Evolutionary conservation across 2,797 vertebrate genomes (phyloP), one percentile per base, ranked within the genome.

Genomic region (Crypturellus tataupa): DNA sequence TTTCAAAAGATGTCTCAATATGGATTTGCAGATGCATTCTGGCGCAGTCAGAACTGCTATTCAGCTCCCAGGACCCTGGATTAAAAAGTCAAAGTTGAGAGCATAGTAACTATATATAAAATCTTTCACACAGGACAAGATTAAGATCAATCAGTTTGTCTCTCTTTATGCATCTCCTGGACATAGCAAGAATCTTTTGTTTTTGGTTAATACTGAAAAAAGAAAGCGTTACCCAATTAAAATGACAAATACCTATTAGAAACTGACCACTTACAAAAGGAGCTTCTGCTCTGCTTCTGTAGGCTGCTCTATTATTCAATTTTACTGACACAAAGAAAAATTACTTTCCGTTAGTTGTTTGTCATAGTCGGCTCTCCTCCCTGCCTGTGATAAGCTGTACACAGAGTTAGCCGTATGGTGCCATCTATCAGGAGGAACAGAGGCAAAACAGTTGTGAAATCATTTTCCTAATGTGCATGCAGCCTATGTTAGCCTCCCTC

Each of bases 301-400:
- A 68, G 72, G 64, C 59, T 60, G 51, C 60, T 93, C 53, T 68
- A 79, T 92, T 95, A 95, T 86, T 85, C 90, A 94, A 1, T 94
- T 86, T 92, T 89, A 92, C 80, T 82, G 90, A 90, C 94, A 95
- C 40, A 80, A 94, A 96, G 93, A 94, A 95, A 94, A 95, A 95
- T 92, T 89, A 80, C 86, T 70, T 95, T 80, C 69, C 71, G 31
- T 58, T 68, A 73, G 86, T 39, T 90, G 90, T 88, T 93, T 89
- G 67, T 93, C 83, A 85, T 4, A 89, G 90, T 64, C 96, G 92
- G 80, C 39, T 94, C 80, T 77, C 64, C 72, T 88, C 78, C 68
- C 64, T 87, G 60, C 49, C 80, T 23, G 58, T 8, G 69, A 92
- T 78, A 86, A 88, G 75, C 78, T 81, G 63, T 89, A 81, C 91